These are phyloP conservation scores for Galago senegalensis DNA, from an alignment of 2,797 vertebrate genomes.

Conservation along the genomic window DNA sequence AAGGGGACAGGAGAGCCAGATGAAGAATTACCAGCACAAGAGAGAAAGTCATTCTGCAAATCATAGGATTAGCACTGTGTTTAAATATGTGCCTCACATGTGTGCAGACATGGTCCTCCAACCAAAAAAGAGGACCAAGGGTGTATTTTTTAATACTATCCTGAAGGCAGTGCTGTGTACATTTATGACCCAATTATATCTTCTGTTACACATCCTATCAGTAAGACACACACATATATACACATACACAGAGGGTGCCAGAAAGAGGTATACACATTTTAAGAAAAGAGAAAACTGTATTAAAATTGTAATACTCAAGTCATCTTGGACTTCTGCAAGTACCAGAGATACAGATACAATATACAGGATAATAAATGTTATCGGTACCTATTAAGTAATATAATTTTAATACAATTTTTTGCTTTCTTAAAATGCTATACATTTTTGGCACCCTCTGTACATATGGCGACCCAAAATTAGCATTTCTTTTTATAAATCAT, in stretches of 20 bases:
- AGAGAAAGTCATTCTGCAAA: not conserved
- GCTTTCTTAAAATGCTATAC: no score
- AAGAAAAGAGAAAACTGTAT: no score
- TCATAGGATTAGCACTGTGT: not conserved
- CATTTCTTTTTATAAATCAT: not conserved
- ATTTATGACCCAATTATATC: not conserved
- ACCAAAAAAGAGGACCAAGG: no score
- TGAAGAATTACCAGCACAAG: not conserved
- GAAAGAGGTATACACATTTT: no score
- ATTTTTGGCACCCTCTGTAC: no score
- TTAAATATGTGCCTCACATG: not conserved
- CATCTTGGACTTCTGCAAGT: no score
- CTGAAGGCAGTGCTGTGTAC: not conserved
- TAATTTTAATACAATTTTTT: no score
- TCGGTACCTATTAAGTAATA: no score
- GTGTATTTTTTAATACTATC: not conserved
- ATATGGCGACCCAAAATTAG: not conserved
- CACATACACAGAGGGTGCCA: not conserved
- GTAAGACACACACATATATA: not conserved
- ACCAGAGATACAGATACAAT: no score
- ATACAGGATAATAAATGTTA: no score
- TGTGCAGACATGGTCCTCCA: rapidly evolving
- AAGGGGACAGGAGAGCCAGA: not conserved
- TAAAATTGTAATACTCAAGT: no score
- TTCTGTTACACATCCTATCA: not conserved